A percentile compares a stretch with the other conserved stretches of the same genome.
Evolutionary conservation across 2,113 vertebrate genomes (phyloP).

Genomic region (Mus spicilegus): DNA sequence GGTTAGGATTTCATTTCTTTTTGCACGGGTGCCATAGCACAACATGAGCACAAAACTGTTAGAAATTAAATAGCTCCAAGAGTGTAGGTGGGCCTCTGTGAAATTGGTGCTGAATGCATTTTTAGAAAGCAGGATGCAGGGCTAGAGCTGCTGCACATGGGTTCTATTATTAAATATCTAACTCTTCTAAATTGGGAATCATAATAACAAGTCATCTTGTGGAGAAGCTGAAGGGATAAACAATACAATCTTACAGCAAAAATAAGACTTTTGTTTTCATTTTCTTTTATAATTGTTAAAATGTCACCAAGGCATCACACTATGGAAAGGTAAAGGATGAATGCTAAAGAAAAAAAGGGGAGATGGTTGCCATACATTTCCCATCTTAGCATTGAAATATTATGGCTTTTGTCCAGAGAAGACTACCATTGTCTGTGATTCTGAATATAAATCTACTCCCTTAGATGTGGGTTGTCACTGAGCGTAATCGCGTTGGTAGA

Average conservation of each 20-base stretch:
- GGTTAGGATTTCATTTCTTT: slow-evolving; percentile 55
- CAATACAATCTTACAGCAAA: slow-evolving; percentile 51
- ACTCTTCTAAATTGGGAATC: slow-evolving; percentile 70
- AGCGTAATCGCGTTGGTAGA: neutral
- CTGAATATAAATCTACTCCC: neutral
- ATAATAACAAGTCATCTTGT: slow-evolving; percentile 72
- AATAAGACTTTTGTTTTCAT: slow-evolving; percentile 50
- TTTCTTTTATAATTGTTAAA: slow-evolving; percentile 60
- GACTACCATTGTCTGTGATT: neutral
- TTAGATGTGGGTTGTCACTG: neutral
- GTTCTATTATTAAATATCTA: slow-evolving; percentile 78
- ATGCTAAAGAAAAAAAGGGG: neutral
- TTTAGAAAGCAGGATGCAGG: slow-evolving; percentile 72
- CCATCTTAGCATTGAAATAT: neutral
- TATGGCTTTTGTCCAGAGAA: neutral
- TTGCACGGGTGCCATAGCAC: slow-evolving; percentile 25
- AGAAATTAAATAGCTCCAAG: slow-evolving; percentile 71
- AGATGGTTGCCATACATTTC: neutral
- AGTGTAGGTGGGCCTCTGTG: slow-evolving; percentile 72
- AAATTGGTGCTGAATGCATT: slow-evolving; percentile 73
- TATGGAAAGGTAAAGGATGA: neutral
- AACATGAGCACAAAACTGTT: slow-evolving; percentile 61
- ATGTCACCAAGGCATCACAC: neutral
- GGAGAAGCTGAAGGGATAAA: slow-evolving; percentile 59
- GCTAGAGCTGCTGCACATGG: slow-evolving; percentile 56